Evolutionary conservation across 2,888 invertebrate genomes (phyloP).

Genomic region (Brenthis daphne): DNA sequence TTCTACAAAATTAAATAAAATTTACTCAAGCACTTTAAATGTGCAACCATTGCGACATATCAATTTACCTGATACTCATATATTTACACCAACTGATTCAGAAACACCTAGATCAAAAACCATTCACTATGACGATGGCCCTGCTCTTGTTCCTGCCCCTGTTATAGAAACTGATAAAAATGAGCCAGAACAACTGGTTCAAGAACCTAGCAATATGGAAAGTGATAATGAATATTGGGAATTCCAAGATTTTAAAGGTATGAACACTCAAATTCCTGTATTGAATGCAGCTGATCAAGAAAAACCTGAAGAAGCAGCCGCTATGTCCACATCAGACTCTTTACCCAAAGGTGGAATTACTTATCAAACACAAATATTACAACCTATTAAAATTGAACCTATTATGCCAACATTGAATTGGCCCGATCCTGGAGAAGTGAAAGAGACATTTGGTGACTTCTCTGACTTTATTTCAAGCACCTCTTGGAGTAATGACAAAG

Average conservation of each 20-base stretch:
- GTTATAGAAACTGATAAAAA: conserved; percentile 45
- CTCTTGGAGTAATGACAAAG: conserved; percentile 49
- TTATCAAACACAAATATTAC: conserved; percentile 63
- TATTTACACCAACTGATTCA: conserved; percentile 78
- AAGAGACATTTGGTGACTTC: conserved; percentile 72
- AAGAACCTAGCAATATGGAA: conserved; percentile 38
- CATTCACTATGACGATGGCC: conserved; percentile 68
- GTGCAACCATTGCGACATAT: conserved; percentile 75
- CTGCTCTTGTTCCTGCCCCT: conserved; percentile 57
- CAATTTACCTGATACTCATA: conserved; percentile 77
- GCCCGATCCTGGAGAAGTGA: conserved; percentile 78
- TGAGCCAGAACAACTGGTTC: conserved; percentile 37
- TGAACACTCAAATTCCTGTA: conserved; percentile 40
- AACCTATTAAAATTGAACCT: conserved; percentile 72
- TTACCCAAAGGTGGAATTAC: conserved; percentile 46
- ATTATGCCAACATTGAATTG: conserved; percentile 73
- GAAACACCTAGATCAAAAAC: conserved; percentile 79
- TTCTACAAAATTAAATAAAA: conserved; percentile 61
- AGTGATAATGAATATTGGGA: conserved; percentile 72
- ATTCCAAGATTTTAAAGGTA: conserved; percentile 70
- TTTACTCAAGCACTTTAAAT: conserved; percentile 66
- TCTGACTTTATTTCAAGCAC: conserved; percentile 67
- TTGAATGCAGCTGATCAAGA: conserved; percentile 26
- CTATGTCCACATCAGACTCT: conserved; percentile 30
- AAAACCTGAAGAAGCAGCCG: conserved; percentile 31